Evolutionary conservation across 2,797 vertebrate species (phyloP).

Genomic region (Microtus californicus): DNA sequence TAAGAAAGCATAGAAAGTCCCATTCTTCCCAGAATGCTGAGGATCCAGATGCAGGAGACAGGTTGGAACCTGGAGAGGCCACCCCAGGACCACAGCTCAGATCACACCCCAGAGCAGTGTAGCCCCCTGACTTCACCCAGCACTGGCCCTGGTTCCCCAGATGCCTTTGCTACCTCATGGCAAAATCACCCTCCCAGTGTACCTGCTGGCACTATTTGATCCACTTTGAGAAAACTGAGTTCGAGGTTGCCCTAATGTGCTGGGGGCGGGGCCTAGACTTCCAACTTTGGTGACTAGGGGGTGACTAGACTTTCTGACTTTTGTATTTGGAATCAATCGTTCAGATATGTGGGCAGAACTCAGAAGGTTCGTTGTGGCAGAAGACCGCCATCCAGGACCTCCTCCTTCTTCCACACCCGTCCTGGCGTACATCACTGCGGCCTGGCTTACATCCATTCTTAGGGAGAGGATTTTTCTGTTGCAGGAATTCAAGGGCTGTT

Average conservation of each 20-base stretch:
- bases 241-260: neutral
- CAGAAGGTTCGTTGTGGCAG: neutral
- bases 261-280: neutral
- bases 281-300: neutral
- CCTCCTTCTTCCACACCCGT: accelerated
- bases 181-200: accelerated
- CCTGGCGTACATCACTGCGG: too few relatives aligned
- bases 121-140: neutral
- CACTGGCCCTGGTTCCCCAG: too few relatives aligned
- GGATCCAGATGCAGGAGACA: neutral
- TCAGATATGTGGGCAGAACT: neutral
- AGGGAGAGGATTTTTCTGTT: neutral
- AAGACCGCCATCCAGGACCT: neutral
- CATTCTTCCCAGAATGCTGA: neutral
- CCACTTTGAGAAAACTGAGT: neutral
- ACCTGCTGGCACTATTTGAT: neutral
- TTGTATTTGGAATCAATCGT: neutral
- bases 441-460: neutral
- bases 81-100: neutral
- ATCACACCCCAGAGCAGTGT: neutral
- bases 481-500: neutral
- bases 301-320: neutral
- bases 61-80: neutral
- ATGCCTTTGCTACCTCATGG: neutral
- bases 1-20: neutral